A percentile compares a stretch with the other conserved stretches of the same genome.
phyloP scores from a whole-genome alignment of 2,113 vertebrate species.

The Eulacestoma nigropectus region DNA sequence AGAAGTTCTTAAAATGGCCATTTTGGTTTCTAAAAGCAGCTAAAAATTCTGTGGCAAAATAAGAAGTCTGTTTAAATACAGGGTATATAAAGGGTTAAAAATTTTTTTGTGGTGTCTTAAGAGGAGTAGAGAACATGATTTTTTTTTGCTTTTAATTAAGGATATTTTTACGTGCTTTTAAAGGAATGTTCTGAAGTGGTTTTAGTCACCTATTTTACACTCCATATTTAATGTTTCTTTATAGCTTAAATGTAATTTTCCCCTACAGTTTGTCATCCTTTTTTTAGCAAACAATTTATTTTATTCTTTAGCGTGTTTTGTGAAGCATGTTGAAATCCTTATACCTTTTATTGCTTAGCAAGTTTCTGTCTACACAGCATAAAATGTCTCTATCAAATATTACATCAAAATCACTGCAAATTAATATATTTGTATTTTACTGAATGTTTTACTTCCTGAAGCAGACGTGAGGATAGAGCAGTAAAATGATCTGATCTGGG shows the following conservation, averaged over 20 bases:
- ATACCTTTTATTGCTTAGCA: background rate
- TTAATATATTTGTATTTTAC: background rate
- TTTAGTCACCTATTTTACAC: slow-evolving; percentile 7
- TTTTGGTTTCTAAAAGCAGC: background rate
- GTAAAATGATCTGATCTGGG: background rate
- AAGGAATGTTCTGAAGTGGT: background rate
- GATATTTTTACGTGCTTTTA: background rate
- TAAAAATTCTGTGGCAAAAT: slow-evolving; percentile 32
- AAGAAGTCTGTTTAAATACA: background rate
- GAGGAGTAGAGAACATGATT: background rate
- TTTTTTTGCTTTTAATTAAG: background rate
- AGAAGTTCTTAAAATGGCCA: background rate
- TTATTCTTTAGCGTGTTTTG: background rate
- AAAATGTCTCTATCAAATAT: background rate
- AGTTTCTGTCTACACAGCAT: background rate
- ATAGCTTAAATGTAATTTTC: background rate
- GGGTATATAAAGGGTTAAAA: background rate
- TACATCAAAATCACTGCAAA: background rate
- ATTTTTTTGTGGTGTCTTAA: background rate
- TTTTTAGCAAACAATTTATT: background rate
- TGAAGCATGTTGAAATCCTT: background rate
- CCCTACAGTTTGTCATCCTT: background rate
- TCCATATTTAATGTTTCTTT: background rate
- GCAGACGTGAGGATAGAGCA: background rate
- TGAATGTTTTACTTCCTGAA: background rate